Percentiles rank a stretch among this genome's conserved stretches.
phyloP scores from a whole-genome alignment of 2,113 vertebrate genomes.

The Sorex fumeus region DNA sequence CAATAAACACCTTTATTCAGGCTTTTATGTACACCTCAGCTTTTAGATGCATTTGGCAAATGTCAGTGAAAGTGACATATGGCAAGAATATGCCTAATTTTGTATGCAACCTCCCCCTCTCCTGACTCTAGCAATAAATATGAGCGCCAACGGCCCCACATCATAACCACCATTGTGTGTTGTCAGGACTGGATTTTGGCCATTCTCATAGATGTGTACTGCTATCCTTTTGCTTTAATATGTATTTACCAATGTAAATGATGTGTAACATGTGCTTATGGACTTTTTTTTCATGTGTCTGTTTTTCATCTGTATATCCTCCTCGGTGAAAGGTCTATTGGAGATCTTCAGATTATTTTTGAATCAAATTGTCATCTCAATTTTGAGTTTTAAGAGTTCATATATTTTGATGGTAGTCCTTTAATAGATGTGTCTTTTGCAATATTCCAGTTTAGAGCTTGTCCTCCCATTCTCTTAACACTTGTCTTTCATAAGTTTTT shows the following conservation, averaged over 20 bases:
- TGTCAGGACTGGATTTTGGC: neutral
- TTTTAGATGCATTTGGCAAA: neutral
- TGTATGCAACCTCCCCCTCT: neutral
- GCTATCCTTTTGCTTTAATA: neutral
- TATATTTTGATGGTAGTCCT: slow-evolving; percentile 13
- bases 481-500: neutral
- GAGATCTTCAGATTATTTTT: neutral
- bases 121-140: neutral
- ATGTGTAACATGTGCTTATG: too few species aligned
- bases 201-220: neutral
- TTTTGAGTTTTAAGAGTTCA: neutral
- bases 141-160: neutral
- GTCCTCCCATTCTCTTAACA: slow-evolving; percentile 15
- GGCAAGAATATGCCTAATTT: neutral
- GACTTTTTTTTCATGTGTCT: neutral
- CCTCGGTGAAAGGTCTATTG: neutral
- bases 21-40: neutral
- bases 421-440: neutral
- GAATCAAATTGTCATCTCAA: neutral
- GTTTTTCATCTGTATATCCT: neutral
- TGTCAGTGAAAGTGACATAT: neutral
- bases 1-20: neutral
- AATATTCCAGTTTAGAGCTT: neutral
- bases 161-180: neutral
- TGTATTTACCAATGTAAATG: neutral